These are phyloP conservation scores for Plecotus auritus DNA, from an alignment of 2,113 vertebrate species.

Conservation along the genomic window DNA sequence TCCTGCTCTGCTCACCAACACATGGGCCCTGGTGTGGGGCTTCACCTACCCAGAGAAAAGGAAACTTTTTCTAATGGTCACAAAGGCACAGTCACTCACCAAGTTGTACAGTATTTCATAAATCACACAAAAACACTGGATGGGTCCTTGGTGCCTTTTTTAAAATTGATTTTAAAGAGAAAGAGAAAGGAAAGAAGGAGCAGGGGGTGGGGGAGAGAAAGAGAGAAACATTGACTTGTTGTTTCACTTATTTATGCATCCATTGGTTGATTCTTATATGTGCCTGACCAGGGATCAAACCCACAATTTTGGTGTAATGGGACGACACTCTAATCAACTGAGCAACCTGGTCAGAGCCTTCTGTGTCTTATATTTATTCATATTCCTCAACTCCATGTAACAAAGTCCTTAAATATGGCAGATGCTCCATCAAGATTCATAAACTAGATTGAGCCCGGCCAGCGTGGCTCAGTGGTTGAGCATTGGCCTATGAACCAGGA, in stretches of 20 bases:
- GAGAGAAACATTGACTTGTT: not conserved
- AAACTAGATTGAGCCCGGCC: not conserved
- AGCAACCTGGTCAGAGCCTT: not conserved
- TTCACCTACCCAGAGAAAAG: not conserved
- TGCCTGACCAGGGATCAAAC: not conserved
- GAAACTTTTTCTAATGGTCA: not conserved
- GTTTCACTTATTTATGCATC: not conserved
- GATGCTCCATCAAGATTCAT: not conserved
- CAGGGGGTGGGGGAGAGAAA: too few species aligned
- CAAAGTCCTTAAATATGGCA: not conserved
- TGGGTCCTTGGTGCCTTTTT: not conserved
- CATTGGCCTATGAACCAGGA: too few species aligned
- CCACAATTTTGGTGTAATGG: not conserved
- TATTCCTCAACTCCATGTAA: not conserved
- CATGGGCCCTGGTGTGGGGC: not conserved
- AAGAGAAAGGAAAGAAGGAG: too few species aligned
- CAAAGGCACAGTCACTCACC: not conserved
- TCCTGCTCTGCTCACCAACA: not conserved
- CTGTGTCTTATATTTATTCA: not conserved
- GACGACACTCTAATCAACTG: not conserved
- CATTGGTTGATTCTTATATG: not conserved
- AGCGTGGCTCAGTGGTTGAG: too few species aligned
- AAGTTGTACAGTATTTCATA: not conserved
- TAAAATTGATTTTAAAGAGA: not conserved
- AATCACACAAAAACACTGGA: not conserved